Conservation (phyloP, 2,888 invertebrate genomes). For the Drosophila melanocephala region DNA sequence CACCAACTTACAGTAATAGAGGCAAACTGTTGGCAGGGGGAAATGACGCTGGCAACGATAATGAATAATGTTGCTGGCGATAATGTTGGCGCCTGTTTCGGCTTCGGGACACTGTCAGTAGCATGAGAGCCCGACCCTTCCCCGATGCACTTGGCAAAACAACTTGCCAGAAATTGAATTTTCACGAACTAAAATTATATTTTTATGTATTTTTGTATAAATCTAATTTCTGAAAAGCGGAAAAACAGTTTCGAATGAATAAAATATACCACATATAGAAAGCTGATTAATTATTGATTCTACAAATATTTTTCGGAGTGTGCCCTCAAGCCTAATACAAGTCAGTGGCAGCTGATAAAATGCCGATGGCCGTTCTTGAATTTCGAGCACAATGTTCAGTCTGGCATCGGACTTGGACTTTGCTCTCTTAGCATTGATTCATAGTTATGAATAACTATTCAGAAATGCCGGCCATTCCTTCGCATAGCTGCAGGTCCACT, state of each 20-base stretch:
- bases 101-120: slow-evolving; percentile 46
- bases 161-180: not conserved
- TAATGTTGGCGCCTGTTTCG: slow-evolving; percentile 70
- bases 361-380: slow-evolving; percentile 54
- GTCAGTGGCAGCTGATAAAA: slow-evolving; percentile 59
- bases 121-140: slow-evolving; percentile 24
- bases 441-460: slow-evolving; percentile 73
- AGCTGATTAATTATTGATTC: not conserved
- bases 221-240: not conserved
- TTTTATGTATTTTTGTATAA: not conserved
- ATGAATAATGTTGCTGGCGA: slow-evolving; percentile 74
- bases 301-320: not conserved
- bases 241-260: not conserved
- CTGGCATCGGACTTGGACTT: slow-evolving; percentile 57
- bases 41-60: slow-evolving; percentile 47
- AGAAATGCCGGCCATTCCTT: slow-evolving; percentile 44
- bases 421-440: slow-evolving; percentile 69
- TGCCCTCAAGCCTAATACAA: slow-evolving; percentile 7
- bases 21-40: slow-evolving; percentile 7
- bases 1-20: slow-evolving; percentile 62
- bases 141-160: slow-evolving; percentile 8
- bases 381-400: slow-evolving; percentile 39
- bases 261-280: not conserved
- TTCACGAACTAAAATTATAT: not conserved
- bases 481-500: not conserved